phyloP scores from a whole-genome alignment of 2,888 invertebrate genomes.

The Therioaphis trifolii region DNA sequence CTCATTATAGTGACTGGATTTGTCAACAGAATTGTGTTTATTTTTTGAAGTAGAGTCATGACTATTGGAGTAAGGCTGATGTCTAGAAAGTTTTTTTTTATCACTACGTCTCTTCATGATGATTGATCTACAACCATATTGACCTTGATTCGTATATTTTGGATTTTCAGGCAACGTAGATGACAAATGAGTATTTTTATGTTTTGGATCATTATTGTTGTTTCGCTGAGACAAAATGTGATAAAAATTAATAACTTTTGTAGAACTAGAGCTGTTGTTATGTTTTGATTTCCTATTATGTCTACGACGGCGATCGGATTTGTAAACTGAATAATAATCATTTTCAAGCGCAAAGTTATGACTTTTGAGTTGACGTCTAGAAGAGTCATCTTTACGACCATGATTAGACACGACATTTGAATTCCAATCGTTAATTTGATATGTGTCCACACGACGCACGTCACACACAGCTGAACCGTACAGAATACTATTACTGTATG shows the following conservation, averaged over 20 bases:
- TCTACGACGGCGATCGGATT: background rate
- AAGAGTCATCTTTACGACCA: too few relatives aligned
- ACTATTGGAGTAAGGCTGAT: background rate
- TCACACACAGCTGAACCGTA: background rate
- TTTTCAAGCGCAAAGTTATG: background rate
- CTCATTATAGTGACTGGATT: background rate
- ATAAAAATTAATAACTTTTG: background rate
- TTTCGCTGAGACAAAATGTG: background rate
- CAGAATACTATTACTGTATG: background rate
- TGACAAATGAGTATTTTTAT: background rate
- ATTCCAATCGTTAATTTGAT: background rate
- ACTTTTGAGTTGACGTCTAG: background rate
- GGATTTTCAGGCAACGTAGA: background rate
- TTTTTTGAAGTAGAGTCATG: background rate
- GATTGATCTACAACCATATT: too few relatives aligned
- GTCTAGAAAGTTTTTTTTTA: too few relatives aligned
- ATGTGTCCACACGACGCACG: background rate
- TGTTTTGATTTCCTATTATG: background rate
- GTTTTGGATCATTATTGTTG: background rate
- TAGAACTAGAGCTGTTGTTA: background rate
- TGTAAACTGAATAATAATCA: background rate
- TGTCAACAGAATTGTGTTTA: background rate
- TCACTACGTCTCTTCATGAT: too few relatives aligned
- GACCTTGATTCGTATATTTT: too few relatives aligned
- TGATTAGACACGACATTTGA: background rate